A percentile compares a stretch with the other conserved stretches of the same genome.
phyloP scores from a whole-genome alignment of 2,113 vertebrate species.

The Pterocles gutturalis region DNA sequence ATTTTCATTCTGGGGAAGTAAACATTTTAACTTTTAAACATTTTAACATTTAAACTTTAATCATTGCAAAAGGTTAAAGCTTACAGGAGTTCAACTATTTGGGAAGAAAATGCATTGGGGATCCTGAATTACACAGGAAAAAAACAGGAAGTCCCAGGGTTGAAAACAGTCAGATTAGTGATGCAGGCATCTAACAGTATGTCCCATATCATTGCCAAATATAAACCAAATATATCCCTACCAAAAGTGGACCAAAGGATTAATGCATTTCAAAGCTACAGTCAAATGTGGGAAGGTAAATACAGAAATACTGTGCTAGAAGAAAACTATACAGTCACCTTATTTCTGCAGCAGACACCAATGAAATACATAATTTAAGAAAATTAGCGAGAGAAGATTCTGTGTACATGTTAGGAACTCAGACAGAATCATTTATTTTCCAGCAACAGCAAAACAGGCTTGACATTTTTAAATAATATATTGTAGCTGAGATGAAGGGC shows the following conservation, averaged over 20 bases:
- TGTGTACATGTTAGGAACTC: slow-evolving; percentile 37
- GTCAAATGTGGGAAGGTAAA: neutral
- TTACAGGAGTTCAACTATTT: neutral
- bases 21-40: neutral
- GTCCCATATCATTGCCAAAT: neutral
- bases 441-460: slow-evolving; percentile 47
- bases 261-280: neutral
- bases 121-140: neutral
- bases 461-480: slow-evolving; percentile 85
- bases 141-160: rapidly evolving
- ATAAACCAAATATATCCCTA: neutral
- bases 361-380: slow-evolving; percentile 47
- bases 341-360: neutral
- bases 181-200: neutral
- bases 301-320: neutral
- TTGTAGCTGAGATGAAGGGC: slow-evolving; percentile 67
- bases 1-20: neutral
- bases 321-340: neutral
- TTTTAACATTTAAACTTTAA: no score
- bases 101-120: neutral
- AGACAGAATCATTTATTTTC: slow-evolving; percentile 67
- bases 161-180: neutral
- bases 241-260: neutral
- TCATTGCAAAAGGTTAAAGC: neutral
- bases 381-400: slow-evolving; percentile 46